Percentiles rank a stretch among this genome's conserved stretches.
Evolutionary conservation across 2,113 vertebrate species (phyloP).

Genomic region (Mesoclemmys tuberculata): DNA sequence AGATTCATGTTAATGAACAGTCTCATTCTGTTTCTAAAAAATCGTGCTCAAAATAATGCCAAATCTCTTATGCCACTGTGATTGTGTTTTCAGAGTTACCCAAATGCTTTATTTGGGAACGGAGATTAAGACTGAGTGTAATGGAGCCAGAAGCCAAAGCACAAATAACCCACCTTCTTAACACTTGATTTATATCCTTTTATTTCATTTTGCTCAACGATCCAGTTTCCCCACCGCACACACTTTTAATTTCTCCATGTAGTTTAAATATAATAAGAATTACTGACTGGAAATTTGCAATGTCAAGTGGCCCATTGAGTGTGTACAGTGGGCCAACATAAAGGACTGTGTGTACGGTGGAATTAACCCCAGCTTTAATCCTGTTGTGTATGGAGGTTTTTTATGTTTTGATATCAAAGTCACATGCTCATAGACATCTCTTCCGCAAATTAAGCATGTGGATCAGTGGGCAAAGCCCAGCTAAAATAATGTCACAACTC

Average conservation of each 20-base stretch:
- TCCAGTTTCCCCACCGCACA: background rate
- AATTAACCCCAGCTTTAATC: constrained; percentile 6
- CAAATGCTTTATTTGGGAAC: background rate
- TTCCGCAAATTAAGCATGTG: background rate
- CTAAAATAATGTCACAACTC: constrained; percentile 4
- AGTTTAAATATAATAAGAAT: background rate
- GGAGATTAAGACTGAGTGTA: background rate
- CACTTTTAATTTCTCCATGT: background rate
- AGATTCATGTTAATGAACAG: background rate
- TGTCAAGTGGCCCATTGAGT: background rate
- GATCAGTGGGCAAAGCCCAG: constrained; percentile 23
- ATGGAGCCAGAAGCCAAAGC: background rate
- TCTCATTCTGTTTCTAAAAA: background rate
- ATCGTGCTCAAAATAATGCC: background rate
- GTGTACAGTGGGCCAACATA: background rate
- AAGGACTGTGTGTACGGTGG: background rate
- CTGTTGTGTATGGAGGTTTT: background rate
- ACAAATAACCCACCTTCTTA: background rate
- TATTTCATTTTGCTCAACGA: background rate
- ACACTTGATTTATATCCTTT: background rate
- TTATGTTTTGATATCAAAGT: constrained; percentile 9
- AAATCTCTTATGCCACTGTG: background rate
- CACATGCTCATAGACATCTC: background rate
- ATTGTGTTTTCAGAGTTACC: background rate
- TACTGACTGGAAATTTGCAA: background rate